Evolutionary conservation across 2,888 invertebrate species (phyloP).

Genomic region (Spodoptera exigua): DNA sequence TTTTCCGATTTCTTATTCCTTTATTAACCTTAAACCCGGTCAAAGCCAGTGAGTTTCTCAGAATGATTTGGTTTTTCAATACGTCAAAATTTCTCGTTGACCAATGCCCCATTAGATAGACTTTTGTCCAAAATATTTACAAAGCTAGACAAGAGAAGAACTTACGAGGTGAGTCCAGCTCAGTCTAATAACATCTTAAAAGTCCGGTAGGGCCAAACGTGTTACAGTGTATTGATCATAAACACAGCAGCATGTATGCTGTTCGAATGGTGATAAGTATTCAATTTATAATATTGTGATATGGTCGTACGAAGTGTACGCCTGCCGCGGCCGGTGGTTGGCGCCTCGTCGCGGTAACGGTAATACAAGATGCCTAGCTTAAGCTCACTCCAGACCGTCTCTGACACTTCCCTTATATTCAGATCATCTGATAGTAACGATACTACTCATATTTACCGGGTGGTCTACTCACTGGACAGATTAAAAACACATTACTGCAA

Average conservation of each 20-base stretch:
- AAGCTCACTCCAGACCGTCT: slow-evolving; percentile 72
- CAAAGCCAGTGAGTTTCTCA: slow-evolving; percentile 10
- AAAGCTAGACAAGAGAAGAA: too few relatives aligned
- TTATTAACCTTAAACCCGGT: slow-evolving; percentile 34
- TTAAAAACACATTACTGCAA: slow-evolving; percentile 23
- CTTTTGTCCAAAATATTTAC: slow-evolving; percentile 11
- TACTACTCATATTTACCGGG: slow-evolving; percentile 45
- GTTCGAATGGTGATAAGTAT: slow-evolving; percentile 49
- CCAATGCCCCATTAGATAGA: background rate
- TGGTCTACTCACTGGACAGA: slow-evolving; percentile 43
- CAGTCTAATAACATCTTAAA: slow-evolving; percentile 20
- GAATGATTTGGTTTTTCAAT: slow-evolving; percentile 5
- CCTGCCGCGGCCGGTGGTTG: slow-evolving; percentile 63
- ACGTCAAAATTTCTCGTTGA: slow-evolving; percentile 4
- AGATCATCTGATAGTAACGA: slow-evolving; percentile 58
- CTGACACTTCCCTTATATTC: slow-evolving; percentile 66
- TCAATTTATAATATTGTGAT: slow-evolving; percentile 63
- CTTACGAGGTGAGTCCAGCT: too few relatives aligned
- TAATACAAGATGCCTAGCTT: slow-evolving; percentile 85
- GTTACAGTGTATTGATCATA: slow-evolving; percentile 26
- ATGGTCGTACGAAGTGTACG: slow-evolving; percentile 53
- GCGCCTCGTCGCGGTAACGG: slow-evolving; percentile 85
- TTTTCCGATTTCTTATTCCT: slow-evolving; percentile 59
- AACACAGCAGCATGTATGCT: slow-evolving; percentile 39
- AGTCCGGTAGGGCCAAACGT: slow-evolving; percentile 29